Evolutionary conservation across 2,797 vertebrate genomes (phyloP), one percentile per base, ranked within the genome.

Genomic region (Dendrocincla tyrannina): DNA sequence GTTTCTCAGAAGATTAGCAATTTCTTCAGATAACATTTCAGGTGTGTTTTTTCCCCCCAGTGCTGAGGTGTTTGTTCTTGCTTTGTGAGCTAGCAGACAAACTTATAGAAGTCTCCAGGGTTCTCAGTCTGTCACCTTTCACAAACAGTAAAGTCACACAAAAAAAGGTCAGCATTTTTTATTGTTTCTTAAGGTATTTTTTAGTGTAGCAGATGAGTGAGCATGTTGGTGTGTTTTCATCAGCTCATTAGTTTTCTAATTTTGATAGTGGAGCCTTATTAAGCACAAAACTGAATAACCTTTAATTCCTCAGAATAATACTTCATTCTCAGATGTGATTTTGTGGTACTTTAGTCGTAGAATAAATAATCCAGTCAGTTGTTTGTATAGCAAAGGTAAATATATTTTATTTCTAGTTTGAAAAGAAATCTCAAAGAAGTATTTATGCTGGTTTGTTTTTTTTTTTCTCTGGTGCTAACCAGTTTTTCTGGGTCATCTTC

Each of bases 91-190:
- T 92, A 91, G 68, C 59, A 89, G 63, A 47, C 42, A 44, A 80
- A 47, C 62, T 77, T 67, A 20, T 0, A 37, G 67, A 33, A 50
- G 37, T 96, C 84, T 92, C 46, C 58, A 68, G 76, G 47, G 63
- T 78, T 95, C 81, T 92, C 89, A 74, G 83, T 95, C 83, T 95
- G 23, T 82, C 50, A 46, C 76, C 79, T 95, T 88, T 88, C 93
- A 76, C 47, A 81, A 87, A 90, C 8, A 16, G 86, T 73, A 63
- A 83, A 93, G 58, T 90, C 56, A 39, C 19, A 74, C 37, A 46
- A 60, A 68, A 87, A 72, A 83, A 67, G 20, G 28, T 49, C 8
- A 6, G 5, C 11, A 62, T 70, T 64, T 84, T 76, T 60, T 52
- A 19, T 66, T 91, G 16, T 88, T 95, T 83, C 58, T 88, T 85